phyloP scores from a whole-genome alignment of 2,797 vertebrate genomes.

The Euphonia xanthogaster region DNA sequence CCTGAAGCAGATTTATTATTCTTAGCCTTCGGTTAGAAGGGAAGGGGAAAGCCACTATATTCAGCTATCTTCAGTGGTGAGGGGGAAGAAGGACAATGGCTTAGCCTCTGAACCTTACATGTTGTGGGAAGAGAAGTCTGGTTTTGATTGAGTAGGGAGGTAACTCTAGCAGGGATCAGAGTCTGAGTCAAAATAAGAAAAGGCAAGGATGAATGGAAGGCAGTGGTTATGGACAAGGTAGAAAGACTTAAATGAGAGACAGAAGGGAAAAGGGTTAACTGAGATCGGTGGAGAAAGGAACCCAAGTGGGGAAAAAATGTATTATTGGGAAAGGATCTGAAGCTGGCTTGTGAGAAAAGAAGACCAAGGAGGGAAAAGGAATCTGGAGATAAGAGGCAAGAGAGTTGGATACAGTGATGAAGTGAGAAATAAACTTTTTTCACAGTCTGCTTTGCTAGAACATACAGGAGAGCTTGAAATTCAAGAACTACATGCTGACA shows the following conservation, averaged over 20 bases:
- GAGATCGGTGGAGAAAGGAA: neutral
- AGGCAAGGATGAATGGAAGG: neutral
- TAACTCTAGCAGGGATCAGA: neutral
- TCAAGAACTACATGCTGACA: neutral
- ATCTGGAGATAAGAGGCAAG: neutral
- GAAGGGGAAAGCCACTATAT: neutral
- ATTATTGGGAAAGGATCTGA: neutral
- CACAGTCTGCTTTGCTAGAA: neutral
- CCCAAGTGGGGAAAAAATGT: neutral
- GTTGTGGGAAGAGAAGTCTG: neutral
- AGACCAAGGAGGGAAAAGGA: neutral
- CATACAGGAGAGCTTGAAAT: neutral
- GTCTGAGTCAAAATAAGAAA: neutral
- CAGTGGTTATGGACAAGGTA: neutral
- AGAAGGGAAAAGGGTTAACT: neutral
- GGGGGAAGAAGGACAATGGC: neutral
- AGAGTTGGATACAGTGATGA: neutral
- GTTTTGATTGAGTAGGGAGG: neutral
- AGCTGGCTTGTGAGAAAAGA: neutral
- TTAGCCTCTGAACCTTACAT: neutral
- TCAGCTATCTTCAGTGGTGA: neutral
- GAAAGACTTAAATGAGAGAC: neutral
- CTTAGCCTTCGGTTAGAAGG: neutral
- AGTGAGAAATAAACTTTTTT: neutral
- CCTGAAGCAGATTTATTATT: neutral